Evolutionary conservation across 2,888 invertebrate species (phyloP).

Genomic region (Leucania comma): DNA sequence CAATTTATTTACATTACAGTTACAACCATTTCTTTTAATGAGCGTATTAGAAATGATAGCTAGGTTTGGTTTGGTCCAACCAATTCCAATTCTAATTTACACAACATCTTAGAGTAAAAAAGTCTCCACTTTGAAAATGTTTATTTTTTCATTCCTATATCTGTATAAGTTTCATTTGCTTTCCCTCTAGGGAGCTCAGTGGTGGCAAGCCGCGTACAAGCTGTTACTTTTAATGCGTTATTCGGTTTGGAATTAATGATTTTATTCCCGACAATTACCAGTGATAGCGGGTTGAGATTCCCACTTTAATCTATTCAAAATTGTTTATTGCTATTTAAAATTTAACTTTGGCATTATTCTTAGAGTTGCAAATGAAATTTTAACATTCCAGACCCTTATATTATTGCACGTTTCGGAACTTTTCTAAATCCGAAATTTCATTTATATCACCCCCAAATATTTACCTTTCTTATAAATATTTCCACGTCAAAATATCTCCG

Average conservation of each 20-base stretch:
- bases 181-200: conserved; percentile 60
- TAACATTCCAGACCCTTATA: background rate
- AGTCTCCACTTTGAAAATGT: conserved; percentile 11
- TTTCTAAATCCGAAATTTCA: background rate
- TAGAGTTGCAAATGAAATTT: conserved; percentile 32
- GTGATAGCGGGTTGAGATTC: conserved; percentile 78
- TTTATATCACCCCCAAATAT: conserved; percentile 4
- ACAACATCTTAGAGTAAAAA: background rate
- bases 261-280: conserved; percentile 87
- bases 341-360: conserved; percentile 66
- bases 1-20: no score
- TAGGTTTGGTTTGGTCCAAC: no score
- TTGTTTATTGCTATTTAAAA: conserved; percentile 75
- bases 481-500: conserved; percentile 61
- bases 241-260: conserved; percentile 89
- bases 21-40: no score
- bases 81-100: background rate
- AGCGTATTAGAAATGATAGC: no score
- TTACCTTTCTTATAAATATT: conserved; percentile 54
- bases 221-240: conserved; percentile 90
- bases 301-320: conserved; percentile 78
- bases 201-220: conserved; percentile 81
- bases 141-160: conserved; percentile 37
- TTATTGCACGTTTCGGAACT: background rate
- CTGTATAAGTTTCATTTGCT: conserved; percentile 39